phyloP scores from a whole-genome alignment of 2,113 vertebrate species.

The Campylomormyrus tamandua region DNA sequence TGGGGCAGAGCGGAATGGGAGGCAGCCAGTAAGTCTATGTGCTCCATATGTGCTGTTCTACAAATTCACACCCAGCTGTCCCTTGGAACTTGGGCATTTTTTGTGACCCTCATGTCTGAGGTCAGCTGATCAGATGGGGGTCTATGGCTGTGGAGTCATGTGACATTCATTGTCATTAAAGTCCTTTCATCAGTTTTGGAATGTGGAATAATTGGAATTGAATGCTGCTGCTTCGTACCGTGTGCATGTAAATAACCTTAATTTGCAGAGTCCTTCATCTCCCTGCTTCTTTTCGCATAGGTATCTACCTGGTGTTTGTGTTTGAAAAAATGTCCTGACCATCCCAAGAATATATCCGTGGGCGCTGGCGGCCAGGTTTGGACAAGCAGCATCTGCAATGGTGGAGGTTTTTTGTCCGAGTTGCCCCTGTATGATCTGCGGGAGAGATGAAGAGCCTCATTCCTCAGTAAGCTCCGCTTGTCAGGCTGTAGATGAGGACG shows the following conservation, averaged over 20 bases:
- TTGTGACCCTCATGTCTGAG: neutral
- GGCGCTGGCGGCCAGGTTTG: neutral
- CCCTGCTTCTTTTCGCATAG: constrained; percentile 49
- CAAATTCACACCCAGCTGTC: neutral
- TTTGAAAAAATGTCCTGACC: constrained; percentile 79
- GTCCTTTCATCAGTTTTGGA: neutral
- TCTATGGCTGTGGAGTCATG: neutral
- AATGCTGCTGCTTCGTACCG: neutral
- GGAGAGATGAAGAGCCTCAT: neutral
- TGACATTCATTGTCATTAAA: neutral
- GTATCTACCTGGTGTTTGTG: constrained; percentile 89
- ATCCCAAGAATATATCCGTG: neutral
- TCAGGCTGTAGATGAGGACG: neutral
- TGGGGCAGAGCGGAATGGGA: constrained; percentile 94
- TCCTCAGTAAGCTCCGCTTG: neutral
- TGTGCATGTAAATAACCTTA: neutral
- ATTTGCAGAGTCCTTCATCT: neutral
- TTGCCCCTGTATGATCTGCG: neutral
- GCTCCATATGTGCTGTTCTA: neutral
- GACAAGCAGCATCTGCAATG: neutral
- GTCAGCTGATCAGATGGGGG: neutral
- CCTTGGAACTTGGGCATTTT: neutral
- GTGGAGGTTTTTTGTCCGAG: neutral
- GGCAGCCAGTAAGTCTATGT: constrained; percentile 77
- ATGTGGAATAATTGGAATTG: neutral